These are phyloP conservation scores for Cephalopachus bancanus DNA, from an alignment of 2,797 vertebrate species.

Conservation along the genomic window DNA sequence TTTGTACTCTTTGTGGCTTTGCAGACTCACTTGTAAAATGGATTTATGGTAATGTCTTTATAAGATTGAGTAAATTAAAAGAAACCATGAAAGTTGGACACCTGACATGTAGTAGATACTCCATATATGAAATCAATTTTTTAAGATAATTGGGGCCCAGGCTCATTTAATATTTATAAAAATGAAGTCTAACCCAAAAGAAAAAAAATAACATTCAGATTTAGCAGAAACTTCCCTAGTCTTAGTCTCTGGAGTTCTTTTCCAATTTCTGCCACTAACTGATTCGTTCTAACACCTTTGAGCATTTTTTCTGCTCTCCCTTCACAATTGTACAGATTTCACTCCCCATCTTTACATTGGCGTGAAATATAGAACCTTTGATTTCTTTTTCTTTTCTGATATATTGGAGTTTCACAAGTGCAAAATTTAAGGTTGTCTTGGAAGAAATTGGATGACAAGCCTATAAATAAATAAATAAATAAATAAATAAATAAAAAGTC, in stretches of 20 bases:
- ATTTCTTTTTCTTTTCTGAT: background rate
- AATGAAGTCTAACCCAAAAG: background rate
- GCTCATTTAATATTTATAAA: slow-evolving; percentile 33
- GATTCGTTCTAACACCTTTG: background rate
- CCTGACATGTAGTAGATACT: background rate
- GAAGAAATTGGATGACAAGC: background rate
- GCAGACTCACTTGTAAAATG: slow-evolving; percentile 22
- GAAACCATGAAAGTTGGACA: background rate
- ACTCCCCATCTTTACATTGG: background rate
- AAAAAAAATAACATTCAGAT: background rate
- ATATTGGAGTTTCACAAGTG: background rate
- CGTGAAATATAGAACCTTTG: background rate
- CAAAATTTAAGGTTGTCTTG: background rate
- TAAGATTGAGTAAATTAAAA: background rate
- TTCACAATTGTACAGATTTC: background rate
- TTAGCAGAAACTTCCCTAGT: background rate
- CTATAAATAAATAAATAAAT: no score
- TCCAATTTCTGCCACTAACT: background rate
- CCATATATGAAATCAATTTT: background rate
- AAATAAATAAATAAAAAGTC: background rate
- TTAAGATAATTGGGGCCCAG: background rate
- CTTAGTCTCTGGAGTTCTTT: background rate
- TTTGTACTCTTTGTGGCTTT: background rate
- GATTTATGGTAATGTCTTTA: background rate
- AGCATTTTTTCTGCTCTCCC: background rate